A percentile compares a stretch with the other conserved stretches of the same genome.
phyloP scores from a whole-genome alignment of 1,140 invertebrate genomes.

The Tribolium madens region DNA sequence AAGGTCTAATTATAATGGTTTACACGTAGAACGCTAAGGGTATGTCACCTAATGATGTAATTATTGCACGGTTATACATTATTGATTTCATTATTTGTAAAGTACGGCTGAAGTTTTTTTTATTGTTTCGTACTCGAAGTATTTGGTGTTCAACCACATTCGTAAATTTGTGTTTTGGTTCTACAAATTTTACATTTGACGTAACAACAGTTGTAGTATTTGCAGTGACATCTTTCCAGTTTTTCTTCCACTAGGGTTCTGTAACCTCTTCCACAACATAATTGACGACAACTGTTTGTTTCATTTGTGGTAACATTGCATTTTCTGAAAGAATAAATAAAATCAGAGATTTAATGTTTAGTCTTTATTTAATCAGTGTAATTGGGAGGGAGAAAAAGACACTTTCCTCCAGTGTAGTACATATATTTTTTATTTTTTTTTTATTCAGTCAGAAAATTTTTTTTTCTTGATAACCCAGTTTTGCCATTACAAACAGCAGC shows the following conservation, averaged over 20 bases:
- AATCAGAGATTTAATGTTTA: constrained; percentile 5
- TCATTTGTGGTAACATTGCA: constrained; percentile 78
- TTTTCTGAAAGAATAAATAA: constrained; percentile 67
- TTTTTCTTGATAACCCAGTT: too few relatives aligned
- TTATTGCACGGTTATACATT: too few relatives aligned
- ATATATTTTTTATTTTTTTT: too few relatives aligned
- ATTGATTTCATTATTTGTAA: too few relatives aligned
- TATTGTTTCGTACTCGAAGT: too few relatives aligned
- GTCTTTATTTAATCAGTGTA: too few relatives aligned
- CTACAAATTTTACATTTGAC: constrained; percentile 88
- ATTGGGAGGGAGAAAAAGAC: too few relatives aligned
- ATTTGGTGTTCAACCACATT: constrained; percentile 72
- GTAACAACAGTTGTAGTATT: constrained; percentile 92
- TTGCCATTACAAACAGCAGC: too few relatives aligned
- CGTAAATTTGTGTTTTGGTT: constrained; percentile 75
- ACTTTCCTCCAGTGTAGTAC: too few relatives aligned
- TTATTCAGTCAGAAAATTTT: too few relatives aligned
- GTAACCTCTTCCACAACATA: constrained; percentile 90
- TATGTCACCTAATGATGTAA: background rate
- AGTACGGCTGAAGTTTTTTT: too few relatives aligned
- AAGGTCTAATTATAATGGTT: background rate
- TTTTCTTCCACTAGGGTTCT: constrained; percentile 76
- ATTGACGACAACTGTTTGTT: constrained; percentile 83
- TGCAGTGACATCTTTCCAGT: constrained; percentile 86
- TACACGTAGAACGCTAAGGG: background rate